phyloP scores from a whole-genome alignment of 2,888 invertebrate species.

The Eupeodes luniger region DNA sequence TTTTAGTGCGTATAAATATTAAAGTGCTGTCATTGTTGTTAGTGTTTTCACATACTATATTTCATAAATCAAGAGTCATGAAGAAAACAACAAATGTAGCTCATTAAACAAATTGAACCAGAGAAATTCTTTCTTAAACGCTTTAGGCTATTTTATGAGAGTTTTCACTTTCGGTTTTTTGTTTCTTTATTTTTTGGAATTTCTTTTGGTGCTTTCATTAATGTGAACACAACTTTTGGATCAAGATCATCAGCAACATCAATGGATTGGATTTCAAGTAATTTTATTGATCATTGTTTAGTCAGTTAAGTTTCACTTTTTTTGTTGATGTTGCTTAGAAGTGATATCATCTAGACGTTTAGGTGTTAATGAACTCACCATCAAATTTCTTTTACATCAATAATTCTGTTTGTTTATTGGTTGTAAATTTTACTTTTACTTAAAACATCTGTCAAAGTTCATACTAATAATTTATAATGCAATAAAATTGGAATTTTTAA shows the following conservation, averaged over 20 bases:
- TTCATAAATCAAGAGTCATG: slow-evolving; percentile 21
- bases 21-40: neutral
- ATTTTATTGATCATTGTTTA: slow-evolving; percentile 17
- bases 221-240: neutral
- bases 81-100: slow-evolving; percentile 1
- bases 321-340: neutral
- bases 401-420: neutral
- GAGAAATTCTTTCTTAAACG: slow-evolving; percentile 52
- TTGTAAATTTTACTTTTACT: too few species aligned
- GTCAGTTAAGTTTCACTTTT: neutral
- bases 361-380: slow-evolving; percentile 21
- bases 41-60: slow-evolving; percentile 1
- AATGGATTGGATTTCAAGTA: neutral
- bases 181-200: neutral
- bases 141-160: slow-evolving; percentile 40
- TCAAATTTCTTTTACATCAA: neutral
- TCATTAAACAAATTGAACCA: slow-evolving; percentile 30
- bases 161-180: slow-evolving; percentile 68
- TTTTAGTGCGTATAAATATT: neutral
- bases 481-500: too few species aligned
- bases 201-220: slow-evolving; percentile 1
- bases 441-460: too few species aligned
- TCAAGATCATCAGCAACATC: neutral
- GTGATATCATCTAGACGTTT: neutral
- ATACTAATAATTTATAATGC: too few species aligned